A percentile compares a stretch with the other conserved stretches of the same genome.
Conservation (phyloP, 2,888 invertebrate species). For the Philhelius pedissequus region DNA sequence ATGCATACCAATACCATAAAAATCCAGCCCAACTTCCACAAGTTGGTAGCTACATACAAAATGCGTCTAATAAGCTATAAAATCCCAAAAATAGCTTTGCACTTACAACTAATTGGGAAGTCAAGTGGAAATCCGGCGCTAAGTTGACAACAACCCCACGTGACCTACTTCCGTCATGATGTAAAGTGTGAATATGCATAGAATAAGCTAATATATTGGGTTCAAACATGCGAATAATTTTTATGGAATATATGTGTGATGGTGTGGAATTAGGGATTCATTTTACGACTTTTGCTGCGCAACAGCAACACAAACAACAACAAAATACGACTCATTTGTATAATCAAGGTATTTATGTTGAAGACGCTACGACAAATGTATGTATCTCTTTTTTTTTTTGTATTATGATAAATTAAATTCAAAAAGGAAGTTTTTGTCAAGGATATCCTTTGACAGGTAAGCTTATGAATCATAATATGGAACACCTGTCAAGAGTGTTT, state of each 20-base stretch:
- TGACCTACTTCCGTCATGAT: slow-evolving; percentile 19
- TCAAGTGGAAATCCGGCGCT: slow-evolving; percentile 27
- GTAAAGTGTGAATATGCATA: slow-evolving; percentile 5
- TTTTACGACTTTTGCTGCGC: not conserved
- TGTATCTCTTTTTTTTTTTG: not conserved
- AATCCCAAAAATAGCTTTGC: not conserved
- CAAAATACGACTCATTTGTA: not conserved
- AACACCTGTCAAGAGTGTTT: slow-evolving; percentile 18
- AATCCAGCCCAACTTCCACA: not conserved
- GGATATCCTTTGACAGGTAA: slow-evolving; percentile 10
- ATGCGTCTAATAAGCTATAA: not conserved
- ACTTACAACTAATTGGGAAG: not conserved
- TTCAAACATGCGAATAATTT: slow-evolving; percentile 26
- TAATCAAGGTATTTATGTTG: not conserved
- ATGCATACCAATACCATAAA: not conserved
- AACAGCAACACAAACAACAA: not conserved
- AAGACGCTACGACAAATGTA: too few relatives aligned
- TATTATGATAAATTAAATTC: not conserved
- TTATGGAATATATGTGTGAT: not conserved
- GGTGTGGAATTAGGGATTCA: not conserved
- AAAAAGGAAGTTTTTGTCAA: not conserved
- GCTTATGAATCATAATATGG: not conserved
- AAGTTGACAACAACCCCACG: slow-evolving; percentile 16
- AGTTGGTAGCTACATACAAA: not conserved
- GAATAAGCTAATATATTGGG: slow-evolving; percentile 6